Base-by-base conservation (phyloP, 2,113 vertebrate species). In the Odontophorus gujanensis region DNA sequence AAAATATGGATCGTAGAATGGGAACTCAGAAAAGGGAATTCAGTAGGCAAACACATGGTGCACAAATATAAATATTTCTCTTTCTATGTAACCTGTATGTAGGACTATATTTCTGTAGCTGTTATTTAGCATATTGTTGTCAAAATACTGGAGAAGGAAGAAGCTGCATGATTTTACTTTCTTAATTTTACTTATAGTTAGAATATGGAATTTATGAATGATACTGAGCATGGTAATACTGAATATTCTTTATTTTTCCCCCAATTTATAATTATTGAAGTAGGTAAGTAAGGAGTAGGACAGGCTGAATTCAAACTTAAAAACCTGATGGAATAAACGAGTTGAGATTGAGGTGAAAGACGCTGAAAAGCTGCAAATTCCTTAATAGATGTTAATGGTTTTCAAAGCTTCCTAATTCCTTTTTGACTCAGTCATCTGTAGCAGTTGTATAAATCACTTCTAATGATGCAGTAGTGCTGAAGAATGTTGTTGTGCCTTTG, bases 381-480 rank as follows among this genome's bases (percentile, higher is more conserved):
- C 14, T 24, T 77, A 87, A 92, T 57, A 67, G 34, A 75, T 76
- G 36, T 87, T 87, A 45, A 13, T 87, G 55, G 28, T 30, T 89
- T 92, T 88, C 55, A 71, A 4, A 0, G 1, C 71, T 83, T 74
- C n/a, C 11, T 68, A 85, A 77, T 92, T 95, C 69, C 30, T 87
- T 89, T 82, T 87, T 89, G 38, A 74, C 68, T 92, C 55, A 42
- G 28, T 87, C 68, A 71, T 92, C 84, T 92, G 65, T 93, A 55
- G 75, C 47, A 55, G 82, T 92, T 83, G 57, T 63, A 61, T 85
- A 93, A 93, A 92, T 89, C 25, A 51, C 72, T 93, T 80, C 36
- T 91, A 91, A 92, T 79, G 84, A 79, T 87, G 61, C 43, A 45
- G 22, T 71, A 22, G 30, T 57, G 22, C 79, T 75, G 48, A 72